Conservation (phyloP, 1,140 invertebrate genomes). For the Rhyacophila brunnea region DNA sequence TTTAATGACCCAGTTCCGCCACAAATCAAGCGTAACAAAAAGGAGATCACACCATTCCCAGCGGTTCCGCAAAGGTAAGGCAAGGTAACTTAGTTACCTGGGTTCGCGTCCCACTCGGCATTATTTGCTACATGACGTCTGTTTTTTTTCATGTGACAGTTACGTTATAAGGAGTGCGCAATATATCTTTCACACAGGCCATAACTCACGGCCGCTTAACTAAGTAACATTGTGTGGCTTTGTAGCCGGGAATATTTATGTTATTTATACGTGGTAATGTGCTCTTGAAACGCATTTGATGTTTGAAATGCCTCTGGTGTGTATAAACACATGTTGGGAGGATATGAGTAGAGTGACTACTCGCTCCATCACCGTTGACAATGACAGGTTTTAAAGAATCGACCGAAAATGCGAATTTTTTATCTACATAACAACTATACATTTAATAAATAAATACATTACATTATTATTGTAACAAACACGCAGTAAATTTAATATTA, state of each 20-base stretch:
- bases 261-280: constrained; percentile 36
- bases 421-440: too few species aligned
- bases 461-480: too few species aligned
- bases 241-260: constrained; percentile 33
- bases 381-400: too few species aligned
- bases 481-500: too few species aligned
- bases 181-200: constrained; percentile 34
- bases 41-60: background rate
- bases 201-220: constrained; percentile 35
- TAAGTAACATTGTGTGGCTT: constrained; percentile 36
- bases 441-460: too few species aligned
- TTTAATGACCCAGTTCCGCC: too few species aligned
- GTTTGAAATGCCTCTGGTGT: constrained; percentile 28
- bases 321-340: constrained; percentile 21
- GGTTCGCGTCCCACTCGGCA: constrained; percentile 1
- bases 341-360: too few species aligned
- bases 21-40: too few species aligned
- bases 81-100: background rate
- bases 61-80: background rate
- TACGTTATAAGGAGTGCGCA: constrained; percentile 33
- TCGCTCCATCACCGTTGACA: too few species aligned
- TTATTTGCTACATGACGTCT: constrained; percentile 21
- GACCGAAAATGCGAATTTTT: too few species aligned
- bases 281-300: constrained; percentile 36
- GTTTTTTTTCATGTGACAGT: constrained; percentile 31